Evolutionary conservation across 2,113 vertebrate genomes (phyloP).

Genomic region (Mesembrinibis cayennensis): DNA sequence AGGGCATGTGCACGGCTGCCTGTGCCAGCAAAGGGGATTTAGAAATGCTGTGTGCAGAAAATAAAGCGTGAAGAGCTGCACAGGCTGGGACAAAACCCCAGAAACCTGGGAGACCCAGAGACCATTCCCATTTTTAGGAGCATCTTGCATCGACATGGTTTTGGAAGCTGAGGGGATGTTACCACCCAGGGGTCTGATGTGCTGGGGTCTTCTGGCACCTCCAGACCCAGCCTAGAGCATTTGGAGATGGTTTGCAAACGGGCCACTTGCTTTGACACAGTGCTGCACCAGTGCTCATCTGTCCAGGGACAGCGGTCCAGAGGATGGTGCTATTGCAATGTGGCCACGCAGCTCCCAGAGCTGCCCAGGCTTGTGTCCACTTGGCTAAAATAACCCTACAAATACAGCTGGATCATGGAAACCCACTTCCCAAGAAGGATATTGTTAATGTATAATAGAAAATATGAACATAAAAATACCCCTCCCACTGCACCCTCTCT

Average conservation of each 20-base stretch:
- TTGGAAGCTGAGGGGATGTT: not conserved
- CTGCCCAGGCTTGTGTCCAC: not conserved
- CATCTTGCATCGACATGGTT: not conserved
- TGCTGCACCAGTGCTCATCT: not conserved
- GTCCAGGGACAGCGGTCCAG: not conserved
- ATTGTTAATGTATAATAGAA: not conserved
- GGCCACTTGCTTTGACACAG: not conserved
- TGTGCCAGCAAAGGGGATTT: not conserved
- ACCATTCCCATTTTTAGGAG: not conserved
- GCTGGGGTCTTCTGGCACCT: not conserved
- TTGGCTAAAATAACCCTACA: not conserved
- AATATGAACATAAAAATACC: not conserved
- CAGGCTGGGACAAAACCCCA: not conserved
- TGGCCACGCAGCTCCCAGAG: not conserved
- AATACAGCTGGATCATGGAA: not conserved
- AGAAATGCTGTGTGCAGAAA: not conserved
- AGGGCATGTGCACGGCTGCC: not conserved
- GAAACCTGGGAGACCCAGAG: not conserved
- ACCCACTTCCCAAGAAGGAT: not conserved
- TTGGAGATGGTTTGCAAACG: not conserved
- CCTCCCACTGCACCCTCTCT: fast-evolving
- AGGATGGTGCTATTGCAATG: fast-evolving
- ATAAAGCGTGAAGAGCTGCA: not conserved
- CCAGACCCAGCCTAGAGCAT: not conserved
- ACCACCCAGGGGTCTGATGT: not conserved